Evolutionary conservation across 2,888 invertebrate species (phyloP), one percentile per base, ranked within the genome.

Genomic region (Diarsia brunnea): DNA sequence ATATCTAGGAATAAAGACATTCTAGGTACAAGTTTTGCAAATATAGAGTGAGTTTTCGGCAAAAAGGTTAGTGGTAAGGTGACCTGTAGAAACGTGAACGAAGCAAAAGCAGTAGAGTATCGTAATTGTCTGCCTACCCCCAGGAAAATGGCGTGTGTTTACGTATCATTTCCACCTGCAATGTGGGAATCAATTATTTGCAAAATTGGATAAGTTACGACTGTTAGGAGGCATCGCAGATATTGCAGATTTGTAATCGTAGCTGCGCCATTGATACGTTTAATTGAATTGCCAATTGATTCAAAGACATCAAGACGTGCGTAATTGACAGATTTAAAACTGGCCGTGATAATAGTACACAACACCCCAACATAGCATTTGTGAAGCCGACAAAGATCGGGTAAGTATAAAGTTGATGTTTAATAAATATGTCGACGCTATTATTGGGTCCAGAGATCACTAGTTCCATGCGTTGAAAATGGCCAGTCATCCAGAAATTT

Each of bases 201-300:
- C n/a, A n/a, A 63, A 63, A 43, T 14, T 14, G n/a, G n/a, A 43
- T 43, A n/a, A 21, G 51, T 43, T n/a, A 43, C 10, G 21, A 45
- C 61, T 12, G 10, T 53, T 27, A 67, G 24, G n/a, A 67, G 31
- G 16, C 24, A 19, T 69, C 47, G 43, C n/a, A 24, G n/a, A 38
- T 75, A 67, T 60, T 21, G n/a, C 27, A 47, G 69, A 43, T 61
- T 60, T 78, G 38, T 66, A 71, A 47, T 27, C 31, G 19, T 31
- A 24, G 24, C 31, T 64, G n/a, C 38, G 70, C 71, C 27, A 66
- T 70, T 71, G 60, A 66, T 78, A 43, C 38, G 19, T 61, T 49
- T 66, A 49, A 78, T 72, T 78, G 66, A 78, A 78, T 78, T 31
- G 66, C 47, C 66, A 66, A 71, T 71, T 71, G 53, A 78, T 78